Conservation (phyloP, 1,140 invertebrate genomes). For the Gryllus bimaculatus region DNA sequence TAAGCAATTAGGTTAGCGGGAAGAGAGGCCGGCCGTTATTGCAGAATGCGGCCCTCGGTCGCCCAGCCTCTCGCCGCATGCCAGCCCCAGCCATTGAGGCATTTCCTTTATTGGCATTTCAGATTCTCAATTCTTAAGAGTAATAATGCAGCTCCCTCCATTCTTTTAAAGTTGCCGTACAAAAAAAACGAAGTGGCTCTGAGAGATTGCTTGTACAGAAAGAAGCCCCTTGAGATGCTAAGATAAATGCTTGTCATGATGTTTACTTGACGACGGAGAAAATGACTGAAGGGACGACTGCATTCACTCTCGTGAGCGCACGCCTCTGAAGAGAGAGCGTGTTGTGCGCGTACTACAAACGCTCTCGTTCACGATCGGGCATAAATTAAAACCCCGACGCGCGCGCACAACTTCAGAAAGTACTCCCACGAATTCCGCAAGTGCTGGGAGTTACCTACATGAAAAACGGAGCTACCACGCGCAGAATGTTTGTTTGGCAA, state of each 20-base stretch:
- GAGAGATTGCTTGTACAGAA: constrained; percentile 12
- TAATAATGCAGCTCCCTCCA: neutral
- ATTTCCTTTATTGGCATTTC: constrained; percentile 1
- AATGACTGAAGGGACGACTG: neutral
- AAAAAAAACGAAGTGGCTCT: neutral
- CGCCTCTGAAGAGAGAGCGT: neutral
- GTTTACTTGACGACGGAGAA: constrained; percentile 1
- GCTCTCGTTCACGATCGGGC: neutral
- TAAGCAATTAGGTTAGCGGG: neutral
- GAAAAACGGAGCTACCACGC: too few relatives aligned
- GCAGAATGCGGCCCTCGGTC: neutral
- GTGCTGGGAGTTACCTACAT: too few relatives aligned
- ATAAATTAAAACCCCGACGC: too few relatives aligned
- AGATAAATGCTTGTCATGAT: constrained; percentile 16
- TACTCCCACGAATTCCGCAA: too few relatives aligned
- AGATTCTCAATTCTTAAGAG: constrained; percentile 1
- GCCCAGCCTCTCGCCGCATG: neutral
- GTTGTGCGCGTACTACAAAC: neutral
- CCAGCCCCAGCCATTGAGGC: neutral
- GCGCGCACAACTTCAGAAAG: too few relatives aligned
- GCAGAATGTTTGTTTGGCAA: too few relatives aligned
- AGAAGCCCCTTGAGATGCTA: constrained; percentile 7
- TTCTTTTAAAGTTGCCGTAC: neutral
- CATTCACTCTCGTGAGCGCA: neutral
- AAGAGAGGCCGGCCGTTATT: neutral